A percentile compares a stretch with the other conserved stretches of the same genome.
phyloP scores from a whole-genome alignment of 1,140 invertebrate species.

The Asbolus verrucosus region DNA sequence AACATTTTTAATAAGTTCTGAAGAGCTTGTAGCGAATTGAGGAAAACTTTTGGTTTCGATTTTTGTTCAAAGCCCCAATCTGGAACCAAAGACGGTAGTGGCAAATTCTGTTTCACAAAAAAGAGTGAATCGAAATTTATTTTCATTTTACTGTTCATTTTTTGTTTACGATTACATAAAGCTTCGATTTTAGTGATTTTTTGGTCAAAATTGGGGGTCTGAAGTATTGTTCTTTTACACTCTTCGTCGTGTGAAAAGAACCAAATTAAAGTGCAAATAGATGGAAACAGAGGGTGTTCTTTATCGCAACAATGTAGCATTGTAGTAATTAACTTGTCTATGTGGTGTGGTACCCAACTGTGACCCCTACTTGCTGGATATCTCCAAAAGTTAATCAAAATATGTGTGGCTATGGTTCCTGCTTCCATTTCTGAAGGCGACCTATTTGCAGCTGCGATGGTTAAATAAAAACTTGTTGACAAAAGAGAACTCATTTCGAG shows the following conservation, averaged over 20 bases:
- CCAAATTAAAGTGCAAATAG: constrained; percentile 74
- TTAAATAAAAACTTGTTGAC: constrained; percentile 64
- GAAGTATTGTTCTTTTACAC: constrained; percentile 55
- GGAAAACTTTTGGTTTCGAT: constrained; percentile 57
- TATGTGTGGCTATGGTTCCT: constrained; percentile 65
- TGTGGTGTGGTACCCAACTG: constrained; percentile 56
- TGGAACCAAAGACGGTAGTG: constrained; percentile 52
- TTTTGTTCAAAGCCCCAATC: constrained; percentile 61
- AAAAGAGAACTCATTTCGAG: constrained; percentile 63
- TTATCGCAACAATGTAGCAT: constrained; percentile 75
- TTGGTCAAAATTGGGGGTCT: constrained; percentile 54
- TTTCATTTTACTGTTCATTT: constrained; percentile 54
- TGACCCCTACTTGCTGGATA: constrained; percentile 56
- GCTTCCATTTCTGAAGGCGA: constrained; percentile 70
- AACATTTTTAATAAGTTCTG: no score
- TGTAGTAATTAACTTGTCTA: constrained; percentile 67
- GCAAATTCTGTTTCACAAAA: constrained; percentile 41
- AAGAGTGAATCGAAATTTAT: constrained; percentile 53
- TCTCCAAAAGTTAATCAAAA: constrained; percentile 69
- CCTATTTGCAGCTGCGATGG: constrained; percentile 67
- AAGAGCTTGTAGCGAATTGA: constrained; percentile 60
- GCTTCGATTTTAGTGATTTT: constrained; percentile 56
- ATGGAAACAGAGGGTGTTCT: constrained; percentile 71
- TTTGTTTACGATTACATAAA: constrained; percentile 57
- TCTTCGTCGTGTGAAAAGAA: constrained; percentile 66